phyloP scores from a whole-genome alignment of 1,140 invertebrate genomes.

The Nixonia krombeini region DNA sequence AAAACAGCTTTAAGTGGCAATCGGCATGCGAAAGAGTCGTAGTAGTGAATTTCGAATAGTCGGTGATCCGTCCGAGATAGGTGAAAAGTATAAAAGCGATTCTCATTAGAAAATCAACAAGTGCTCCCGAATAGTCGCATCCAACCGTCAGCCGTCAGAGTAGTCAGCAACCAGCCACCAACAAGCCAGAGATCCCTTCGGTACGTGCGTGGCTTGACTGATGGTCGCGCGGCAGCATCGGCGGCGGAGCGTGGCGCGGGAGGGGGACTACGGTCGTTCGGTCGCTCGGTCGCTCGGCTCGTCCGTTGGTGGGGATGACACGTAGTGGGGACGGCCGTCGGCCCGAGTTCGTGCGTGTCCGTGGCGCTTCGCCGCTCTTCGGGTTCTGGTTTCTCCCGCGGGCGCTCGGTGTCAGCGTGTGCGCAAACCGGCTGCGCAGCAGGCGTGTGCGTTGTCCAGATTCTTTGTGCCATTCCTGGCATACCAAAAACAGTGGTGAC shows the following conservation, averaged over 20 bases:
- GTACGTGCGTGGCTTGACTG: conserved; percentile 52
- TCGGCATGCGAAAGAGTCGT: too few species aligned
- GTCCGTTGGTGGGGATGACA: background rate
- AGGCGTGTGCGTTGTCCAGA: conserved; percentile 90
- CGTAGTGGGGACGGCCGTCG: conserved; percentile 33
- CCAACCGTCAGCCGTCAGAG: too few species aligned
- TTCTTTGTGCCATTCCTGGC: conserved; percentile 95
- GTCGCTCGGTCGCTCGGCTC: conserved; percentile 30
- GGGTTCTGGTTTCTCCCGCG: conserved; percentile 74
- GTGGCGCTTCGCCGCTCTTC: conserved; percentile 40
- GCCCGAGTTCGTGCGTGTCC: conserved; percentile 33
- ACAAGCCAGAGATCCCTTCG: background rate
- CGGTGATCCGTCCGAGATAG: background rate
- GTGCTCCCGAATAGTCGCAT: conserved; percentile 42
- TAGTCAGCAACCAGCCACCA: conserved; percentile 1
- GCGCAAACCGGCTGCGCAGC: conserved; percentile 86
- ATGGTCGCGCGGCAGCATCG: conserved; percentile 40
- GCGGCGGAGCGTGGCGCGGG: conserved; percentile 59
- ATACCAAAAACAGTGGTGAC: conserved; percentile 90
- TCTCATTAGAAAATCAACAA: conserved; percentile 63
- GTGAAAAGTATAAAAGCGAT: conserved; percentile 16
- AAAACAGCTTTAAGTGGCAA: too few species aligned
- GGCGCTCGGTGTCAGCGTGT: conserved; percentile 79
- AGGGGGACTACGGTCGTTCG: conserved; percentile 19
- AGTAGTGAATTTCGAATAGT: too few species aligned